phyloP scores from a whole-genome alignment of 2,797 vertebrate species.

The Chaunax sp. region DNA sequence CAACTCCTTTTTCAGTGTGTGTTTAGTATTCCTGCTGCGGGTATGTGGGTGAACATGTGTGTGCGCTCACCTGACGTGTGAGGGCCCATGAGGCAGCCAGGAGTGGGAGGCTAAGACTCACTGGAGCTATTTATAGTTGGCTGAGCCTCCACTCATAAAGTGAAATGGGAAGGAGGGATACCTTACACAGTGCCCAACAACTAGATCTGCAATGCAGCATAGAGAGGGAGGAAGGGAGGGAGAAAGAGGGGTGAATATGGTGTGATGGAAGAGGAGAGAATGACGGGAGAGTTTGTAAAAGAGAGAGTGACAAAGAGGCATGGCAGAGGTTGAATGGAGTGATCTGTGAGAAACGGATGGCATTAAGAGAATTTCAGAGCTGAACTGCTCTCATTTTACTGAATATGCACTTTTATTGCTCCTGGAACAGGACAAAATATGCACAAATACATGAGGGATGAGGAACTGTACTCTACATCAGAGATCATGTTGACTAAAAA shows the following conservation, averaged over 20 bases:
- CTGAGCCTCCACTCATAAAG: conserved; percentile 72
- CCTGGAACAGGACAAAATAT: conserved; percentile 19
- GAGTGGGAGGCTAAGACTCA: conserved; percentile 71
- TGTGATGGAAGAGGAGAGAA: conserved; percentile 35
- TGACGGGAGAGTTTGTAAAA: conserved; percentile 24
- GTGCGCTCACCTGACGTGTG: conserved; percentile 43
- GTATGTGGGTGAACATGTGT: conserved; percentile 51
- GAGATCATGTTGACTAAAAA: conserved; percentile 9
- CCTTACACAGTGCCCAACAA: conserved; percentile 72
- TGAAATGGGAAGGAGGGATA: conserved; percentile 70
- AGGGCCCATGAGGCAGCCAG: conserved; percentile 59
- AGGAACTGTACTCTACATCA: conserved; percentile 34
- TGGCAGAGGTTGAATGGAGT: conserved; percentile 9
- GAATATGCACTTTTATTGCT: conserved; percentile 20
- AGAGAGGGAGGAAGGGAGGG: conserved; percentile 34
- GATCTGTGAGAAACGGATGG: not conserved
- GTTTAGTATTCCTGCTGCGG: conserved; percentile 54
- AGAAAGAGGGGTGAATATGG: conserved; percentile 11
- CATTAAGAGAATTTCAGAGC: not conserved
- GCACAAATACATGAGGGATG: conserved; percentile 23
- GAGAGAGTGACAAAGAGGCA: conserved; percentile 15
- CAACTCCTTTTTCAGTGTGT: conserved; percentile 12
- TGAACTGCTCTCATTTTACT: conserved; percentile 8
- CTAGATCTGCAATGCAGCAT: conserved; percentile 84
- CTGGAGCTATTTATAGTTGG: conserved; percentile 76